Conservation (phyloP, 2,113 vertebrate genomes). For the Osmerus eperlanus region DNA sequence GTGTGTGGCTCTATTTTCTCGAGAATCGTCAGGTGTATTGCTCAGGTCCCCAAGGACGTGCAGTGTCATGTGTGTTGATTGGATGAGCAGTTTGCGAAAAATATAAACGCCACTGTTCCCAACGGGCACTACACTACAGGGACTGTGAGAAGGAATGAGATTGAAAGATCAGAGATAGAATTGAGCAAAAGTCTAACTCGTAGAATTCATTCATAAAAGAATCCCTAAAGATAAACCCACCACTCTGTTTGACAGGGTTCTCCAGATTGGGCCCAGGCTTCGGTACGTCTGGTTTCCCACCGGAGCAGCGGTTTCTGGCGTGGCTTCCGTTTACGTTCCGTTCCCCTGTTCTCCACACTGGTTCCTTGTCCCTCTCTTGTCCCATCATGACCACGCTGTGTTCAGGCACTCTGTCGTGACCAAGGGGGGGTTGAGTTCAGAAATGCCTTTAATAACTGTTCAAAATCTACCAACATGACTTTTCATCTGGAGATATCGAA, state of each 20-base stretch:
- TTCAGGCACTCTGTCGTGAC: slow-evolving; percentile 74
- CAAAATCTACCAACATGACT: not conserved
- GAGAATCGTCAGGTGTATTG: too few relatives aligned
- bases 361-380: slow-evolving; percentile 74
- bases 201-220: too few relatives aligned
- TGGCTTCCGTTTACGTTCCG: slow-evolving; percentile 57
- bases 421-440: not conserved
- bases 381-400: slow-evolving; percentile 69
- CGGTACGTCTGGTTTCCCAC: slow-evolving; percentile 67
- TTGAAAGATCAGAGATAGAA: too few relatives aligned
- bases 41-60: too few relatives aligned
- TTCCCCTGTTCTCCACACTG: slow-evolving; percentile 73
- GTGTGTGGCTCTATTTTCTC: too few relatives aligned
- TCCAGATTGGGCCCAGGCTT: slow-evolving; percentile 54
- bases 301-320: slow-evolving; percentile 72
- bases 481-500: too few relatives aligned
- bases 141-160: too few relatives aligned
- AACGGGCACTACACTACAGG: too few relatives aligned
- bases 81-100: too few relatives aligned
- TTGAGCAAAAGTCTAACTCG: too few relatives aligned
- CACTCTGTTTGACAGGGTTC: slow-evolving; percentile 65
- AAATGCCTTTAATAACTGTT: not conserved
- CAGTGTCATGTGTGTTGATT: too few relatives aligned
- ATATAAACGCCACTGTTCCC: too few relatives aligned
- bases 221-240: slow-evolving; percentile 42